Percentiles rank a stretch among this genome's conserved stretches.
Conservation (phyloP, 2,797 vertebrate species). For the Scomberomorus guttatus region DNA sequence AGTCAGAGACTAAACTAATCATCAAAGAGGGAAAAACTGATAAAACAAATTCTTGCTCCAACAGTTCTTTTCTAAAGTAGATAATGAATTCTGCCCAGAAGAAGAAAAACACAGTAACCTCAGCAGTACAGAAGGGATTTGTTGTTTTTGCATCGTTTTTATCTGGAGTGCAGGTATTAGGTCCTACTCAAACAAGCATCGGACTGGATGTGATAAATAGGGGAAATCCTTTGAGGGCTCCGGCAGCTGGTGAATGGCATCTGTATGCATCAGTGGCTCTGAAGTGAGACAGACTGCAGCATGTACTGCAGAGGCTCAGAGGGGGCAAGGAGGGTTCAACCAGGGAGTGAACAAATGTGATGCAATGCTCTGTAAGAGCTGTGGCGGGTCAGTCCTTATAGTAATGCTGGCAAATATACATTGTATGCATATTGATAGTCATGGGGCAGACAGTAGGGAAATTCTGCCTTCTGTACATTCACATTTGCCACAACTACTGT, state of each 20-base stretch:
- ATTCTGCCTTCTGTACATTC: neutral
- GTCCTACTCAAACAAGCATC: slow-evolving; percentile 52
- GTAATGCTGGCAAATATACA: neutral
- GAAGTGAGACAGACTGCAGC: slow-evolving; percentile 74
- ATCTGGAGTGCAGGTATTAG: slow-evolving; percentile 33
- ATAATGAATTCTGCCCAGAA: slow-evolving; percentile 6
- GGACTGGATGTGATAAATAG: slow-evolving; percentile 64
- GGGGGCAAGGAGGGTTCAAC: slow-evolving; percentile 45
- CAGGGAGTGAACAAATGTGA: slow-evolving; percentile 59
- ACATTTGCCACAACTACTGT: neutral
- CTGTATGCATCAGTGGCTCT: slow-evolving; percentile 72
- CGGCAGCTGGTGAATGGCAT: slow-evolving; percentile 72
- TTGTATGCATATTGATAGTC: neutral
- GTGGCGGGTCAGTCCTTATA: slow-evolving; percentile 20
- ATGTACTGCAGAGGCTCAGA: slow-evolving; percentile 69
- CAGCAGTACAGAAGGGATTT: slow-evolving; percentile 15
- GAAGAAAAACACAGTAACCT: neutral
- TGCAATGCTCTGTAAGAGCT: slow-evolving; percentile 73
- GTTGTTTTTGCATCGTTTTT: slow-evolving; percentile 32
- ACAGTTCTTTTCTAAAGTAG: slow-evolving; percentile 8
- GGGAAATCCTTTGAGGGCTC: slow-evolving; percentile 46
- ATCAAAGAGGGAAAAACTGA: slow-evolving; percentile 25
- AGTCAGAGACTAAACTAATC: slow-evolving; percentile 53
- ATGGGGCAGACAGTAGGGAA: neutral
- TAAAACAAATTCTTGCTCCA: neutral